phyloP scores from a whole-genome alignment of 2,888 invertebrate genomes.

The Entomobrya proxima region DNA sequence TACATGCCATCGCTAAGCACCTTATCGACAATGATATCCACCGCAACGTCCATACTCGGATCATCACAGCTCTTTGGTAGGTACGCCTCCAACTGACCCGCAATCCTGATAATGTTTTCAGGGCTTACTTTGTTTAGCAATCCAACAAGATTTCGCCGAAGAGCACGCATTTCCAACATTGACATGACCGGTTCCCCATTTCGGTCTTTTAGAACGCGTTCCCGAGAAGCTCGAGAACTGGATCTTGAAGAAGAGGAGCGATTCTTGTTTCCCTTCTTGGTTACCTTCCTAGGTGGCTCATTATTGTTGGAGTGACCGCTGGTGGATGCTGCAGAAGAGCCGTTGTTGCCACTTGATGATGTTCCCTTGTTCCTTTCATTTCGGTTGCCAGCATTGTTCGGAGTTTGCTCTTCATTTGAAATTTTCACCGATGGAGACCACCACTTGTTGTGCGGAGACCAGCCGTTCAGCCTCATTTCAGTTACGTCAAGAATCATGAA shows the following conservation, averaged over 20 bases:
- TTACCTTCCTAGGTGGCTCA: conserved; percentile 55
- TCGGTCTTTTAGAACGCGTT: conserved; percentile 48
- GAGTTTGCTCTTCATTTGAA: conserved; percentile 22
- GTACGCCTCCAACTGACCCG: conserved; percentile 64
- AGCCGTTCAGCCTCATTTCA: conserved; percentile 73
- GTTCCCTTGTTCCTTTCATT: conserved; percentile 32
- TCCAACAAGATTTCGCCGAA: conserved; percentile 60
- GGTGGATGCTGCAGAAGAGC: conserved; percentile 24
- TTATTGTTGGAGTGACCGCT: conserved; percentile 7
- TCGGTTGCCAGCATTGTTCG: background rate
- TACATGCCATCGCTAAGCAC: conserved; percentile 71
- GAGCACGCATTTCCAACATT: conserved; percentile 50
- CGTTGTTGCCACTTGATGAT: background rate
- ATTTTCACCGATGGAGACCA: conserved; percentile 73
- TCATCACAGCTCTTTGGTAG: conserved; percentile 64
- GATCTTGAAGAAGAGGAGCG: conserved; percentile 52
- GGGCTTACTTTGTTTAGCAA: conserved; percentile 73
- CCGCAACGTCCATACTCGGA: conserved; percentile 62
- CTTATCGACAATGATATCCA: conserved; percentile 71
- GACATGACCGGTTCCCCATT: conserved; percentile 55
- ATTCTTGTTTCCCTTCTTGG: conserved; percentile 45
- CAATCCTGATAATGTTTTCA: conserved; percentile 70
- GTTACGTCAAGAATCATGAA: conserved; percentile 74
- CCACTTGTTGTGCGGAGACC: conserved; percentile 75
- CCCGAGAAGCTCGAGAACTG: conserved; percentile 54